Evolutionary conservation across 2,113 vertebrate species (phyloP).

Genomic region (Pseudorectes ferrugineus): DNA sequence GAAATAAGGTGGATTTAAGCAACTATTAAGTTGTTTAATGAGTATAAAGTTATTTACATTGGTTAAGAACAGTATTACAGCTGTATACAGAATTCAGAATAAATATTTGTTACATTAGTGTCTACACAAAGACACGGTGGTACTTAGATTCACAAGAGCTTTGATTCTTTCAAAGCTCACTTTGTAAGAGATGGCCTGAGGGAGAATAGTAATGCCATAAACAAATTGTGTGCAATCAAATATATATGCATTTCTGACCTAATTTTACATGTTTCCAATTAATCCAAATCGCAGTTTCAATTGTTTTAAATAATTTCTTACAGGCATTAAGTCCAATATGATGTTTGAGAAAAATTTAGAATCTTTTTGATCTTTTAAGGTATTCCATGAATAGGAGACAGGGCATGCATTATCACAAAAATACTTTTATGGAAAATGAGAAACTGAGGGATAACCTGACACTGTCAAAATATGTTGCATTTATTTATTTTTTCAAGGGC

Average conservation of each 20-base stretch:
- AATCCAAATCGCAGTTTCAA: neutral
- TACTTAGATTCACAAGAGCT: neutral
- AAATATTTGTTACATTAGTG: neutral
- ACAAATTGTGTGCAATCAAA: neutral
- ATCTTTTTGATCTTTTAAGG: neutral
- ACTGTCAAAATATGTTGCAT: neutral
- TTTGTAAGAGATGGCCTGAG: neutral
- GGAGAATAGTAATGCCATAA: neutral
- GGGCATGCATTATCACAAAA: neutral
- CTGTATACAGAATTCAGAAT: neutral
- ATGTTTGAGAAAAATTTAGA: neutral
- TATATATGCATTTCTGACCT: neutral
- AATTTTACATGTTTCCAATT: neutral
- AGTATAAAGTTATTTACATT: neutral
- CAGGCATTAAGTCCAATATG: neutral
- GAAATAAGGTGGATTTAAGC: neutral
- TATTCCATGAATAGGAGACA: neutral
- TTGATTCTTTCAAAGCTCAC: neutral
- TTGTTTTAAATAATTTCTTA: neutral
- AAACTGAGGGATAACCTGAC: neutral
- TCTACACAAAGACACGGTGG: neutral
- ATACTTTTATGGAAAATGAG: neutral
- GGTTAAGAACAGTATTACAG: neutral
- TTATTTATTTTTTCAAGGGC: neutral
- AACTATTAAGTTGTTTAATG: neutral